phyloP scores from a whole-genome alignment of 2,888 invertebrate genomes.

The Nebria brevicollis region DNA sequence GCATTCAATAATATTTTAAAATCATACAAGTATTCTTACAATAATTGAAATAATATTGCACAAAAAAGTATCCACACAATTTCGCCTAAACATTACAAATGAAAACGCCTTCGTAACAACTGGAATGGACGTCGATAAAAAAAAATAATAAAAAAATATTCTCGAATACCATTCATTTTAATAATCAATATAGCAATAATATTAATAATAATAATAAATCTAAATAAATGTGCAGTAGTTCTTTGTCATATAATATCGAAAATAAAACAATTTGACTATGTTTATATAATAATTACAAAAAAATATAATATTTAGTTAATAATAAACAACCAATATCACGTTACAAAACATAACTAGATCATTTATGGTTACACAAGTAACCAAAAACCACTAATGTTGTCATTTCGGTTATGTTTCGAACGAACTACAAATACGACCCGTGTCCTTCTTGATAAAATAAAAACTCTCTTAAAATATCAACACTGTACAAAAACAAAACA shows the following conservation, averaged over 20 bases:
- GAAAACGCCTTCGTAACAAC: slow-evolving; percentile 28
- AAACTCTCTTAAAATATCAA: neutral
- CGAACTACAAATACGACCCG: neutral
- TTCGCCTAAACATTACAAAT: slow-evolving; percentile 12
- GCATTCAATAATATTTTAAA: slow-evolving; percentile 48
- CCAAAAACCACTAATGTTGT: neutral
- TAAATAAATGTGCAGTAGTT: slow-evolving; percentile 35
- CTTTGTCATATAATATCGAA: slow-evolving; percentile 42
- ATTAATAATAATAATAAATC: slow-evolving; percentile 37
- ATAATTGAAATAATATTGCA: slow-evolving; percentile 35
- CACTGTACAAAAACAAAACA: neutral
- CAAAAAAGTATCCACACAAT: slow-evolving; percentile 26
- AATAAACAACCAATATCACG: slow-evolving; percentile 1
- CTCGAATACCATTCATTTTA: slow-evolving; percentile 41
- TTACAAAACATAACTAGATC: neutral
- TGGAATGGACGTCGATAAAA: slow-evolving; percentile 40
- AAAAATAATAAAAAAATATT: slow-evolving; percentile 47
- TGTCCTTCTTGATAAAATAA: neutral
- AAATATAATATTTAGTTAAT: slow-evolving; percentile 16
- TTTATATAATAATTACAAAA: neutral
- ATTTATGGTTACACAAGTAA: neutral
- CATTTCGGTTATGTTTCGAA: neutral
- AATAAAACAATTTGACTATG: slow-evolving; percentile 41
- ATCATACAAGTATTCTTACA: slow-evolving; percentile 29
- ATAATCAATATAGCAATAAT: neutral